Percentiles rank a stretch among this genome's conserved stretches.
Conservation (phyloP, 2,797 vertebrate species). For the Gallirallus australis region DNA sequence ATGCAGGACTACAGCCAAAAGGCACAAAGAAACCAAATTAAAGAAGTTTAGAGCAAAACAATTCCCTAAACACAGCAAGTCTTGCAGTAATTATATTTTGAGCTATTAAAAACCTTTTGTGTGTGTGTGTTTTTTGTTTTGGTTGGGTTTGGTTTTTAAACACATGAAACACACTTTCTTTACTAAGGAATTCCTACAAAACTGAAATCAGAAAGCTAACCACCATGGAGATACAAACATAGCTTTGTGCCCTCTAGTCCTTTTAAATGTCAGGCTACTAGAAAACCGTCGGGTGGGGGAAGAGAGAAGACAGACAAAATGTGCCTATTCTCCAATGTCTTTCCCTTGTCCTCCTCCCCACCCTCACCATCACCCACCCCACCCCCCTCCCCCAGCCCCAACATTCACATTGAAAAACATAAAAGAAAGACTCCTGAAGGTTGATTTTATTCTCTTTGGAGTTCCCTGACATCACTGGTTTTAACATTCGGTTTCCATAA, state of each 20-base stretch:
- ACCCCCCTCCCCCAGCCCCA: not conserved
- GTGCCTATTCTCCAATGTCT: not conserved
- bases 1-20: conserved; percentile 28
- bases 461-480: conserved; percentile 55
- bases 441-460: conserved; percentile 56
- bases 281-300: not conserved
- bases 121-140: not conserved
- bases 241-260: not conserved
- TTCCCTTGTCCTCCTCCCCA: too few species aligned
- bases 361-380: too few species aligned
- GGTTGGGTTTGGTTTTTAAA: not conserved
- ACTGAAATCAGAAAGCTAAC: not conserved
- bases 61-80: not conserved
- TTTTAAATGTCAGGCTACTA: not conserved
- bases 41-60: conserved; percentile 26
- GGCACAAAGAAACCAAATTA: conserved; percentile 46
- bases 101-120: not conserved
- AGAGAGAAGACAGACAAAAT: not conserved
- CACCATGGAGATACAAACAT: not conserved
- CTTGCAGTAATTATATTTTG: conserved; percentile 1
- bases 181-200: not conserved
- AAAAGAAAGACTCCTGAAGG: conserved; percentile 46
- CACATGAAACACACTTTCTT: not conserved
- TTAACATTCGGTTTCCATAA: conserved; percentile 71
- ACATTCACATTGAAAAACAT: conserved; percentile 16